Conservation (phyloP, 2,113 vertebrate species). For the Apus apus region DNA sequence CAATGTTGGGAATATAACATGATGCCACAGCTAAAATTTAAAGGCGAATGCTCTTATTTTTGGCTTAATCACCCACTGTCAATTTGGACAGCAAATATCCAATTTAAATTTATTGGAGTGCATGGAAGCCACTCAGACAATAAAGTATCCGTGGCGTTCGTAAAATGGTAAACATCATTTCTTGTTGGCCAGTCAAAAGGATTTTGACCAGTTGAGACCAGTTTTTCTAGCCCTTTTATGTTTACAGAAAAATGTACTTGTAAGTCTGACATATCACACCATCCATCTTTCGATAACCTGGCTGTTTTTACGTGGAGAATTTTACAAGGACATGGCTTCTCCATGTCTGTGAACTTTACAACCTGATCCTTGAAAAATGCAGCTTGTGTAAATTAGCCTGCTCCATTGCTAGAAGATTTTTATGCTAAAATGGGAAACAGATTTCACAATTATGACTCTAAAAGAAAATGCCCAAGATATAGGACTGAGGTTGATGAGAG, state of each 20-base stretch:
- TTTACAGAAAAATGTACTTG: slow-evolving; percentile 59
- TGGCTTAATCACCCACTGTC: slow-evolving; percentile 69
- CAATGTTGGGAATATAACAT: slow-evolving; percentile 55
- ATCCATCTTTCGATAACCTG: background rate
- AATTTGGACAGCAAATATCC: slow-evolving; percentile 73
- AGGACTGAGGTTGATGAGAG: slow-evolving; percentile 56
- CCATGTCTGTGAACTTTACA: slow-evolving; percentile 67
- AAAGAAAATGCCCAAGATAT: slow-evolving; percentile 71
- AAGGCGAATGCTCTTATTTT: slow-evolving; percentile 75
- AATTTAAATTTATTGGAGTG: slow-evolving; percentile 77
- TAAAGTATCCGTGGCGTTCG: slow-evolving; percentile 52
- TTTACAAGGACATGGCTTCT: slow-evolving; percentile 52
- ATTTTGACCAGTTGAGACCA: slow-evolving; percentile 51
- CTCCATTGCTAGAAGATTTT: slow-evolving; percentile 72
- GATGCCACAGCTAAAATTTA: slow-evolving; percentile 71
- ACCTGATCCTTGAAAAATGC: slow-evolving; percentile 66
- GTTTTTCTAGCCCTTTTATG: slow-evolving; percentile 47
- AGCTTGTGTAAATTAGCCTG: slow-evolving; percentile 73
- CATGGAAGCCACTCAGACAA: slow-evolving; percentile 72
- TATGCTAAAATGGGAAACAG: slow-evolving; percentile 73
- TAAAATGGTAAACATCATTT: slow-evolving; percentile 70
- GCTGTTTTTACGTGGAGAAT: background rate
- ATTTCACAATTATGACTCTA: slow-evolving; percentile 73
- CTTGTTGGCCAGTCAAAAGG: slow-evolving; percentile 67
- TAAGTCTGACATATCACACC: slow-evolving; percentile 1